Percentiles rank a stretch among this genome's conserved stretches.
These are phyloP conservation scores for Microcebus griseorufus DNA, from an alignment of 2,113 vertebrate species.

Conservation along the genomic window DNA sequence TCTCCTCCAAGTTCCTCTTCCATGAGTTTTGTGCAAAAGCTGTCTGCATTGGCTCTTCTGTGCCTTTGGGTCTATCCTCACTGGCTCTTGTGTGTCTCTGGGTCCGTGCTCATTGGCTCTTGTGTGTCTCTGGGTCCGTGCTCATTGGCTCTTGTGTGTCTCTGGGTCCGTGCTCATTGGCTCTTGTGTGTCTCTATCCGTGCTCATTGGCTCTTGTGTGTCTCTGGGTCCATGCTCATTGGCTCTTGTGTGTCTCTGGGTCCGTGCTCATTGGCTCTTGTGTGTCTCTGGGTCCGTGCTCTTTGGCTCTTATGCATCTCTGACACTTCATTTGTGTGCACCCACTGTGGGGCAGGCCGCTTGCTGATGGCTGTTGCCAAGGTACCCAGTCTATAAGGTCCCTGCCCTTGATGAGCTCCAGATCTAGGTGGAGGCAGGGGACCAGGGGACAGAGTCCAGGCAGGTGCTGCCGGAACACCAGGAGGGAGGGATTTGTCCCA, in stretches of 20 bases:
- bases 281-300: neutral
- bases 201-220: neutral
- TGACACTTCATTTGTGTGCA: neutral
- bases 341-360: neutral
- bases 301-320: neutral
- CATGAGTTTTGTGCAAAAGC: neutral
- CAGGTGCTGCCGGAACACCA: neutral
- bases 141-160: neutral
- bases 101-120: neutral
- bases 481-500: neutral
- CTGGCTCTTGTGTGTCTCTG: accelerated
- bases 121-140: neutral
- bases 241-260: neutral
- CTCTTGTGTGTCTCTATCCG: neutral
- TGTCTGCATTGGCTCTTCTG: accelerated
- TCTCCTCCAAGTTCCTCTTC: neutral
- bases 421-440: neutral
- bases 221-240: neutral
- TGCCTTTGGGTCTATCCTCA: too few species aligned
- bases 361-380: neutral
- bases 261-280: neutral
- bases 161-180: neutral
- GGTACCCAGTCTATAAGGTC: neutral
- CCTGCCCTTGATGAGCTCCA: neutral
- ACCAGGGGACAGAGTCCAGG: neutral